Percentiles rank a stretch among this genome's conserved stretches.
These are phyloP conservation scores for Ephestia elutella DNA, from an alignment of 1,140 invertebrate genomes.

Conservation along the genomic window DNA sequence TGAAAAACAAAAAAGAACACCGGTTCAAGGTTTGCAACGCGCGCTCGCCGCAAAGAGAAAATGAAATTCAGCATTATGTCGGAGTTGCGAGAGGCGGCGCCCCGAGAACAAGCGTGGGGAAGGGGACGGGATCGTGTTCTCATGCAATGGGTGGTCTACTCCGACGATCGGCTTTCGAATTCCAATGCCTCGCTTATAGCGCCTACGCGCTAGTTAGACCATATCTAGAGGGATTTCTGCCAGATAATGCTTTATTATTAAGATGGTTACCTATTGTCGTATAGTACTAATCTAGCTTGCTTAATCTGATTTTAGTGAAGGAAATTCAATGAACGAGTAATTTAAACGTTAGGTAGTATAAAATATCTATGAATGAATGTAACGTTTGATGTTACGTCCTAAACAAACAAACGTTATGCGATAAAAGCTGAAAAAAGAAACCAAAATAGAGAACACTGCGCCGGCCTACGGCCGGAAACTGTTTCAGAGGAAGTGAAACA, in stretches of 20 bases:
- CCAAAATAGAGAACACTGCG: conserved; percentile 30
- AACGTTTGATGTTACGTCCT: conserved; percentile 31
- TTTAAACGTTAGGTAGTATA: conserved; percentile 16
- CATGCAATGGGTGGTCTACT: conserved; percentile 66
- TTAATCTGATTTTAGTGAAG: conserved; percentile 9
- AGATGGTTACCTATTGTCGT: no score
- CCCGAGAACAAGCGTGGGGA: conserved; percentile 50
- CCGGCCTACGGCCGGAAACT: conserved; percentile 47
- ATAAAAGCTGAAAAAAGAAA: conserved; percentile 63
- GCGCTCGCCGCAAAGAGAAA: conserved; percentile 48
- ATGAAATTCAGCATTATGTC: conserved; percentile 68
- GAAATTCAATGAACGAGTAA: conserved; percentile 13
- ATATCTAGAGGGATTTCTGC: conserved; percentile 3
- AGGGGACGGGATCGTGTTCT: conserved; percentile 59
- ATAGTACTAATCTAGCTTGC: not conserved
- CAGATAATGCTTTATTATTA: not conserved
- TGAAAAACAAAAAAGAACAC: conserved; percentile 6
- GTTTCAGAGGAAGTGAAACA: conserved; percentile 61
- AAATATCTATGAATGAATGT: conserved; percentile 42
- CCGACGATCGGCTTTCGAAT: conserved; percentile 69
- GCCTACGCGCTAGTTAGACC: conserved; percentile 56
- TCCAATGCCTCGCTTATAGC: conserved; percentile 66
- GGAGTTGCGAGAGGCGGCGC: conserved; percentile 60
- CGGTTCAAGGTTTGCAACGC: conserved; percentile 41
- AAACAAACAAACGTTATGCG: conserved; percentile 41